Conservation (phyloP, 2,797 vertebrate genomes). For the Strix occidentalis region DNA sequence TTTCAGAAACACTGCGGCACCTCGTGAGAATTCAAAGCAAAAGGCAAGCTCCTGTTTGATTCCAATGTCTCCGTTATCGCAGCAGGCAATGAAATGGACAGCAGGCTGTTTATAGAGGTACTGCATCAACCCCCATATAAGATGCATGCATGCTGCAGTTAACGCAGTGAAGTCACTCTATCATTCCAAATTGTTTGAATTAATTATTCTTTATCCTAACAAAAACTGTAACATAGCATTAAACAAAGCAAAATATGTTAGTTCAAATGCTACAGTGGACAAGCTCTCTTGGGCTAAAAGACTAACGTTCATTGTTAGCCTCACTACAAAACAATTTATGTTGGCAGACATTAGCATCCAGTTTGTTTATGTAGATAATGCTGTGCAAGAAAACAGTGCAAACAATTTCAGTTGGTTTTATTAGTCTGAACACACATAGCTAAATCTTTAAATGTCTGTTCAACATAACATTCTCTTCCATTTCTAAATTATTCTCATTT, state of each 20-base stretch:
- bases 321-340: not conserved
- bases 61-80: not conserved
- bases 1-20: not conserved
- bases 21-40: not conserved
- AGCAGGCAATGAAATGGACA: not conserved
- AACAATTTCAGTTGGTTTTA: not conserved
- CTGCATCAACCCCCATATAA: not conserved
- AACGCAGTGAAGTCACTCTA: not conserved
- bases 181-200: not conserved
- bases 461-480: not conserved
- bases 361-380: not conserved
- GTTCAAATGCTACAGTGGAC: not conserved
- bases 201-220: not conserved
- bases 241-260: not conserved
- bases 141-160: not conserved
- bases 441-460: not conserved
- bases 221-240: fast-evolving
- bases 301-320: not conserved
- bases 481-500: not conserved
- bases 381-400: not conserved
- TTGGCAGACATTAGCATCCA: not conserved
- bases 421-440: not conserved
- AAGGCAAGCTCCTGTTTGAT: not conserved
- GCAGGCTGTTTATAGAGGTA: not conserved
- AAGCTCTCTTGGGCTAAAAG: not conserved